These are phyloP conservation scores for Pholis gunnellus DNA, from an alignment of 2,113 vertebrate genomes.

Conservation along the genomic window DNA sequence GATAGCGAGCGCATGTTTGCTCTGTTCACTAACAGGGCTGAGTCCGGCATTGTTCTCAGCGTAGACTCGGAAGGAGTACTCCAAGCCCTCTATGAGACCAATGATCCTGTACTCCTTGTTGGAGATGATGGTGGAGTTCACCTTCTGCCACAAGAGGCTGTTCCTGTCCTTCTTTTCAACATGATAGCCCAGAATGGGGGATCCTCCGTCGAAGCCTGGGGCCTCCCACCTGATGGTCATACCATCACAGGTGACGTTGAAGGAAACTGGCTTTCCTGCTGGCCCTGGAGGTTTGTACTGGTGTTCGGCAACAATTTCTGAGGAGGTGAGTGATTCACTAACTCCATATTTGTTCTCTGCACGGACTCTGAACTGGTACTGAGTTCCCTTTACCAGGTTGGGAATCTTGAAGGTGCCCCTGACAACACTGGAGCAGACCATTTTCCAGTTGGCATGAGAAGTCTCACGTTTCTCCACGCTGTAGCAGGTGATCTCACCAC, in stretches of 20 bases:
- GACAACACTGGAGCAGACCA: conserved; percentile 95
- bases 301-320: conserved; percentile 91
- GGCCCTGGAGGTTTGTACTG: conserved; percentile 96
- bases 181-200: conserved; percentile 94
- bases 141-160: conserved; percentile 97
- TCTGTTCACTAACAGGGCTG: conserved; percentile 92
- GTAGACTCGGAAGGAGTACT: conserved; percentile 97
- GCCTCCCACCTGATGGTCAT: conserved; percentile 98
- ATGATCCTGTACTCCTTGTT: conserved; percentile 94
- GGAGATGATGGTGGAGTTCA: conserved; percentile 91
- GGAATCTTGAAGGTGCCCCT: conserved; percentile 94
- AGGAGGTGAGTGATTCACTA: conserved; percentile 90
- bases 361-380: conserved; percentile 96
- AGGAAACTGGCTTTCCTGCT: conserved; percentile 94
- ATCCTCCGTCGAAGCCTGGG: conserved; percentile 94
- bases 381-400: conserved; percentile 92
- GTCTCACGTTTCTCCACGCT: conserved; percentile 97
- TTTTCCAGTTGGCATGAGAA: conserved; percentile 96
- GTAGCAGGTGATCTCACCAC: conserved; percentile 96
- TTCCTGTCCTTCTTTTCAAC: conserved; percentile 99
- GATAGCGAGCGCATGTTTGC: conserved; percentile 94
- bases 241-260: conserved; percentile 95
- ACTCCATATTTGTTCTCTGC: conserved; percentile 97
- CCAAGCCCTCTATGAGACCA: conserved; percentile 93
- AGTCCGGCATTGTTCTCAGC: conserved; percentile 95